Evolutionary conservation across 1,140 invertebrate species (phyloP).

Genomic region (Nasonia giraulti): DNA sequence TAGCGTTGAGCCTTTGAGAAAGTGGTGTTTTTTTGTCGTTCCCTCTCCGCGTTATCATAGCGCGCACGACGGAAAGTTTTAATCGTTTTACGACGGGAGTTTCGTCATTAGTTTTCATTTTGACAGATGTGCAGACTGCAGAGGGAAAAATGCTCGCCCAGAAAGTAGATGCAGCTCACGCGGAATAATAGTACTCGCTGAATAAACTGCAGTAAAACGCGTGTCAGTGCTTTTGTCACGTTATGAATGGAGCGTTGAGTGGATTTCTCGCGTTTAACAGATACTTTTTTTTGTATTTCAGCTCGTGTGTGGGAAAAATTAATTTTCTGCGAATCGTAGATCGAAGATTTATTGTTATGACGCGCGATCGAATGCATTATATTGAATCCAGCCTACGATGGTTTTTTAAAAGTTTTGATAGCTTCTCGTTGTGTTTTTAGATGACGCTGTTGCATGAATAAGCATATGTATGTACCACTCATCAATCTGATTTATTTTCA

Average conservation of each 20-base stretch:
- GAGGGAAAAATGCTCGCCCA: neutral
- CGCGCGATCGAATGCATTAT: no score
- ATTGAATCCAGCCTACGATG: no score
- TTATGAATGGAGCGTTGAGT: conserved; percentile 20
- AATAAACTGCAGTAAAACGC: conserved; percentile 25
- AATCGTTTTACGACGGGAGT: conserved; percentile 33
- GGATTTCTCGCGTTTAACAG: neutral
- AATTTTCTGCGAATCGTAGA: neutral
- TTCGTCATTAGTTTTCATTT: conserved; percentile 41
- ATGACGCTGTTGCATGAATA: no score
- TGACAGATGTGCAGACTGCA: conserved; percentile 11
- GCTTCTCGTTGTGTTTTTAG: no score
- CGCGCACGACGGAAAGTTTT: conserved; percentile 24
- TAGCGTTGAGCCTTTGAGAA: conserved; percentile 12
- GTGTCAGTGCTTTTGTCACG: conserved; percentile 17
- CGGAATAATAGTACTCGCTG: conserved; percentile 2
- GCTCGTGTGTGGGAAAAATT: no score
- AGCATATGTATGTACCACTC: no score
- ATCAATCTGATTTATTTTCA: no score
- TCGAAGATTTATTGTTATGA: neutral
- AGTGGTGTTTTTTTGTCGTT: conserved; percentile 7
- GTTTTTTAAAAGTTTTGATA: no score
- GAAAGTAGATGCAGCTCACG: neutral
- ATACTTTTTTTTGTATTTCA: neutral
- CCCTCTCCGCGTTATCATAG: neutral